Evolutionary conservation across 2,113 vertebrate species (phyloP).

Genomic region (Pseudorasbora parva): DNA sequence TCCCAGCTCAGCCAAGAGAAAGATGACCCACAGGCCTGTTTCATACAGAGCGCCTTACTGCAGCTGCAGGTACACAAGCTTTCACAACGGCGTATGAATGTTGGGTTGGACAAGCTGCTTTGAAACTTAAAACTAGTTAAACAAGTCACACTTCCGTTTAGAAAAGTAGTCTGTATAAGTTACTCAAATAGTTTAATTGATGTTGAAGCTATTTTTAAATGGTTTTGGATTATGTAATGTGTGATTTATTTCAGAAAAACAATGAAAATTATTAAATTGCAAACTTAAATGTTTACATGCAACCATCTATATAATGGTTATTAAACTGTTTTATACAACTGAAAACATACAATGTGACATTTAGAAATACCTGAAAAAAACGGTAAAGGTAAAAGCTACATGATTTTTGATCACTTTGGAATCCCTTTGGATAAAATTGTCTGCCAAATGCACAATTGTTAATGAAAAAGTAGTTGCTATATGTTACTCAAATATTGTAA

Average conservation of each 20-base stretch:
- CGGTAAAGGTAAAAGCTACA: not conserved
- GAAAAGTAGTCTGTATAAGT: not conserved
- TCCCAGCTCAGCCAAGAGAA: conserved; percentile 85
- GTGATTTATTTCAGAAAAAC: not conserved
- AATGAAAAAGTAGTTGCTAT: not conserved
- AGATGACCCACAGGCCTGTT: conserved; percentile 85
- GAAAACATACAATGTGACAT: not conserved
- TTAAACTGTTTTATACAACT: not conserved
- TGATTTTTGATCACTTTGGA: not conserved
- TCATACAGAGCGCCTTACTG: conserved; percentile 92
- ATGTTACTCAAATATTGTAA: not conserved
- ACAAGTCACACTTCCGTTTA: not conserved
- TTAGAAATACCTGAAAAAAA: not conserved
- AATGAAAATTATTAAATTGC: not conserved
- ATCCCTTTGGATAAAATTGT: not conserved
- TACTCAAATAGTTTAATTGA: not conserved
- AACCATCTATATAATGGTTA: not conserved
- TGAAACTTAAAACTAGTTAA: not conserved
- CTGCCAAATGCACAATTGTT: not conserved
- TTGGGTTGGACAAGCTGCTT: not conserved
- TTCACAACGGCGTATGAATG: not conserved
- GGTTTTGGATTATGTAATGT: not conserved
- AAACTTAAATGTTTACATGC: not conserved
- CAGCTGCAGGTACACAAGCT: conserved; percentile 84
- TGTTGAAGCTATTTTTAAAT: not conserved